Base-by-base conservation (phyloP, 2,797 vertebrate species). In the Pantherophis vulpinus region DNA sequence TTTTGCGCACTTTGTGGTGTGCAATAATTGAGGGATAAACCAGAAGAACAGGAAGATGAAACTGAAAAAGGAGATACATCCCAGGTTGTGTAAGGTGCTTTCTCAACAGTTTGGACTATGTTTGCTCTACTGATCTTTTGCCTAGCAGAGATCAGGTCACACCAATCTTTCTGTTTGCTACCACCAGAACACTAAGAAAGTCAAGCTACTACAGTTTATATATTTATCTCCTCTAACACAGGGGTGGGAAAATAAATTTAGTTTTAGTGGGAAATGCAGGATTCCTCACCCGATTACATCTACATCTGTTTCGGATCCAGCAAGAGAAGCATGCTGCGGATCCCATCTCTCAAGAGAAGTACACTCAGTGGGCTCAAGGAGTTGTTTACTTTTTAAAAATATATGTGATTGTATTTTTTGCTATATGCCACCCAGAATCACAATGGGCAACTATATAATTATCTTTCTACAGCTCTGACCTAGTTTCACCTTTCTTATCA, bases 391-490 rank as follows among this genome's bases (percentile, higher is more conserved):
- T 60, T 60, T 60, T 9, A 4, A 56, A 56, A 56, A 56, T 63
- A 63, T 61, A 10, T 5, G 5, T 18, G 56, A 58, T 58, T 18
- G 56, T 58, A 58, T 27, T 27, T 60, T 61, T 27, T 27, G 25
- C 25, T 63, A 29, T 29, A 63, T 63, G 61, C 27, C 3, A 6
- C 61, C 60, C 61, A 61, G 10, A 63, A 63, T 63, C 27, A 63
- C 27, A 27, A 63, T 61, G 61, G 61, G 25, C 25, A 63, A 63
- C 10, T 27, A 29, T 12, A 63, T 29, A 2, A 90, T 88, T 8
- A 29, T 90, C 89, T 95, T 91, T 42, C 56, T 74, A 3, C 86
- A 23, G 94, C 0, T 0, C 70, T 96, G 96, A 95, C 96, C 97
- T 92, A 14, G 0, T 42, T 63, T 96, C 93, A 96, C 96, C 96